phyloP scores from a whole-genome alignment of 2,113 vertebrate genomes.

The Chrysemys picta region DNA sequence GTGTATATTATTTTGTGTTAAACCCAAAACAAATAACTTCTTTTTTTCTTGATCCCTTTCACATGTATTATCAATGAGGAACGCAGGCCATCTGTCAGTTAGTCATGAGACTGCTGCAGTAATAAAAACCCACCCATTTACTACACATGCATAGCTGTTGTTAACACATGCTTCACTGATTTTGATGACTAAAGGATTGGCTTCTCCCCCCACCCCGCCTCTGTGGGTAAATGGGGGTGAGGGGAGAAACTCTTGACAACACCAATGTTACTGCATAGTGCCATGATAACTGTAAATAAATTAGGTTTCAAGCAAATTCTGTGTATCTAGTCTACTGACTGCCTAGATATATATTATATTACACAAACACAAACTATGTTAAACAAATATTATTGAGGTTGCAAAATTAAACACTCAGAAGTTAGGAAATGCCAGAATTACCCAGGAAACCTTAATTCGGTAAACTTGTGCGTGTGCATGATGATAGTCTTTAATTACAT shows the following conservation, averaged over 20 bases:
- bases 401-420: neutral
- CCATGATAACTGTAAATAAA: neutral
- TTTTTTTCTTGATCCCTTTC: neutral
- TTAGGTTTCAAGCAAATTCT: neutral
- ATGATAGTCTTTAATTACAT: neutral
- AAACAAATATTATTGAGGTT: neutral
- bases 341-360: neutral
- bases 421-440: neutral
- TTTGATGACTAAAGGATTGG: neutral
- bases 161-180: neutral
- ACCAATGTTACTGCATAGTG: neutral
- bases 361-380: neutral
- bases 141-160: neutral
- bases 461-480: neutral
- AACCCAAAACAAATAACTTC: neutral
- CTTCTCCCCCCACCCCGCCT: neutral
- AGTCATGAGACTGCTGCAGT: neutral
- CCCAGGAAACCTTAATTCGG: neutral
- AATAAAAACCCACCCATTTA: neutral
- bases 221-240: neutral
- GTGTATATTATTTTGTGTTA: neutral
- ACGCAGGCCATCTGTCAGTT: neutral
- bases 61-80: neutral
- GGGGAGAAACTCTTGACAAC: neutral
- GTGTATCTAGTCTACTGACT: neutral